These are phyloP conservation scores for Promerops cafer DNA, from an alignment of 2,113 vertebrate species.

Conservation along the genomic window DNA sequence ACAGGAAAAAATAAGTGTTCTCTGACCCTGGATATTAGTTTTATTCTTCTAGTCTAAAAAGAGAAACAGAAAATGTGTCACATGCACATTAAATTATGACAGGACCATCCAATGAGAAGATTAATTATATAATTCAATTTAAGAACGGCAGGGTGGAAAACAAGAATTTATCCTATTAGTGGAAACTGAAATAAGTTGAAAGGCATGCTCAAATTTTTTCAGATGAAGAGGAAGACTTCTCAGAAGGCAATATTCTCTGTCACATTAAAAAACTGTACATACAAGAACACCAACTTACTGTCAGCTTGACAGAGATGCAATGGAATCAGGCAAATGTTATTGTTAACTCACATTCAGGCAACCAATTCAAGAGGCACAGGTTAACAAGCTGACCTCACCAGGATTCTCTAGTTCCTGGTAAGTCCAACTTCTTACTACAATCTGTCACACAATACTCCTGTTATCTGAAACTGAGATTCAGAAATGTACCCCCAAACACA, in stretches of 20 bases:
- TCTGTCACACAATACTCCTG: not conserved
- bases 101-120: not conserved
- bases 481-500: fast-evolving
- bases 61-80: not conserved
- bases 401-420: not conserved
- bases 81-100: fast-evolving
- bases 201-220: not conserved
- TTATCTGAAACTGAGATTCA: not conserved
- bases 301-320: not conserved
- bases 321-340: fast-evolving
- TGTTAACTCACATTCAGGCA: not conserved
- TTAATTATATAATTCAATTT: not conserved
- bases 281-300: not conserved
- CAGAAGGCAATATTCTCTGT: not conserved
- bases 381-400: not conserved
- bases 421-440: not conserved
- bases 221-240: not conserved
- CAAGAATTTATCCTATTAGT: not conserved
- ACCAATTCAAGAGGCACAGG: not conserved
- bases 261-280: not conserved
- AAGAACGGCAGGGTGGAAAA: not conserved
- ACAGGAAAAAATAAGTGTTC: not conserved
- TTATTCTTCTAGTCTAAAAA: not conserved
- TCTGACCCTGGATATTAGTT: not conserved
- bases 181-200: not conserved